Evolutionary conservation across 2,797 vertebrate genomes (phyloP).

Genomic region (Oceanodroma leucorhoa): DNA sequence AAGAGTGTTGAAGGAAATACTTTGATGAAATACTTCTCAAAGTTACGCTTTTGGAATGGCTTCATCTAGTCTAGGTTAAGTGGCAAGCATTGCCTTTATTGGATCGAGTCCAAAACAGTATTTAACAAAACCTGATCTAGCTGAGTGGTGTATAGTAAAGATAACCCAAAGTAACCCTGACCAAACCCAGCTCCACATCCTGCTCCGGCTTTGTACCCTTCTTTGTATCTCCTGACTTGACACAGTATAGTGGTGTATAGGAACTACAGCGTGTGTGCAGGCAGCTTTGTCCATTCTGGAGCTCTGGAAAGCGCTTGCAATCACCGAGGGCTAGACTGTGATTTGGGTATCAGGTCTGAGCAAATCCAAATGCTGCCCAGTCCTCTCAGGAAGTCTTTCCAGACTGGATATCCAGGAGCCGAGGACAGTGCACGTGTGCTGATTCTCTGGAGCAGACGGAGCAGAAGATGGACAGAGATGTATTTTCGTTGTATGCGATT

Average conservation of each 20-base stretch:
- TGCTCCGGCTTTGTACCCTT: neutral
- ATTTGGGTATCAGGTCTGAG: neutral
- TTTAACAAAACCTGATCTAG: neutral
- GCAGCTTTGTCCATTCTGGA: neutral
- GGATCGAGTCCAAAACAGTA: neutral
- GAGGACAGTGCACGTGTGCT: rapidly evolving
- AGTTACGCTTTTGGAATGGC: neutral
- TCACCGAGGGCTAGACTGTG: neutral
- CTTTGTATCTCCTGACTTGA: neutral
- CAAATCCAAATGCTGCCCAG: neutral
- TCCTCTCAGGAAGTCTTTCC: neutral
- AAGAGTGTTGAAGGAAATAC: neutral
- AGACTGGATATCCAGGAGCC: neutral
- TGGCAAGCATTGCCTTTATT: neutral
- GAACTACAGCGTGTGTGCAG: rapidly evolving
- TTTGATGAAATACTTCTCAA: neutral
- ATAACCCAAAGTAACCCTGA: neutral
- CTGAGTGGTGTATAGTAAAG: neutral
- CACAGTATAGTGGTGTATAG: neutral
- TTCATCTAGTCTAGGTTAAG: neutral
- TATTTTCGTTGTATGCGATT: neutral
- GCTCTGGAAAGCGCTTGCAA: neutral
- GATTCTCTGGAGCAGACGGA: neutral
- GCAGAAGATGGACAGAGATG: neutral
- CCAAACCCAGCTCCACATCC: neutral